Evolutionary conservation across 2,888 invertebrate species (phyloP), one percentile per base, ranked within the genome.

Genomic region (Amiota minor): DNA sequence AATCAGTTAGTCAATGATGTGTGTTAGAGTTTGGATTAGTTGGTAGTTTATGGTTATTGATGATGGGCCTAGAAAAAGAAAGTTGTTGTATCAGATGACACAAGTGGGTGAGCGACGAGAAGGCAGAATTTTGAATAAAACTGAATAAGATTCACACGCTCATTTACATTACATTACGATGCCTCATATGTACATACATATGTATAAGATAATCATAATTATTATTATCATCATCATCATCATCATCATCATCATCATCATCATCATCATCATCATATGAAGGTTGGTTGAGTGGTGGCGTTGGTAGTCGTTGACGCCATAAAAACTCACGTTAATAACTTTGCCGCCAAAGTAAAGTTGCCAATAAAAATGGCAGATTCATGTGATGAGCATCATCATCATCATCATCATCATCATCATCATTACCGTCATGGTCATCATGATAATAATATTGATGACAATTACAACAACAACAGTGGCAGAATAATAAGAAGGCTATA

Each of bases 291-390:
- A 59, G 59, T 59, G 11, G 18, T 1, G 3, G 53, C 70, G 46
- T 50, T 45, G 53, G 23, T 18, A 35, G 18, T 16, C 49, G 47
- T 65, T 70, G 61, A 76, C 77, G 76, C 78, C 80, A 82, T 86
- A 82, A 85, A 85, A 86, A 81, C 81, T 82, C 83, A 84, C 86
- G 84, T 86, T 86, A 86, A 85, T 86, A 83, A 81, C 81, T 78
- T 80, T 84, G 82, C 85, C 85, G 85, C 86, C 85, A 86, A 85
- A 85, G 85, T 80, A 72, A 82, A 81, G 77, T 83, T 81, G 82
- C 79, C 81, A 77, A 85, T 85, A 85, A 85, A 68, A 85, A 81
- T 84, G 84, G 85, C 85, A 83, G 86, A 85, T 86, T 85, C 85
- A 85, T 85, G 86, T 79, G 82, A 82, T 78, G 80, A 76, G 70